Evolutionary conservation across 2,797 vertebrate genomes (phyloP), one percentile per base, ranked within the genome.

Genomic region (Micrastur ruficollis): DNA sequence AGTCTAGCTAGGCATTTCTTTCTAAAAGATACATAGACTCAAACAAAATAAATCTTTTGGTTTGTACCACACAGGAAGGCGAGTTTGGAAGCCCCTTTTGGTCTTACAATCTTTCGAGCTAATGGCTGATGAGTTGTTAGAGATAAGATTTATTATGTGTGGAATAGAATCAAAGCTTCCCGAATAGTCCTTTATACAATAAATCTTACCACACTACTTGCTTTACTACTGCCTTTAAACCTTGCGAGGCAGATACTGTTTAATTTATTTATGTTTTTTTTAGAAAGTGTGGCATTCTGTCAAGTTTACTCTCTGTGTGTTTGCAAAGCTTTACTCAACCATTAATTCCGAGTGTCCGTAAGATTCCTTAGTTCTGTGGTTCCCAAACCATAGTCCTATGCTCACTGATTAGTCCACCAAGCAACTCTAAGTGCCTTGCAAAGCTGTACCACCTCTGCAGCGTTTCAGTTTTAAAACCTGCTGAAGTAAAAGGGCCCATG

Each of bases 61-160:
- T 83, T 72, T 83, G 63, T 59, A 47, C 52, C 65, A 12, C 70
- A 19, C 58, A 40, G 58, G 59, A 68, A 90, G 88, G 19, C 65
- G 67, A 62, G 58, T 65, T 9, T 22, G 79, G 79, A 52, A 5
- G 53, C 32, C 67, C 50, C 50, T 79, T 72, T 52, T 16, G 63
- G 38, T 44, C 80, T 61, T 22, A 23, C 2, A 56, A 16, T n/a
- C 81, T 71, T 38, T 14, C 5, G 44, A 68, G 82, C 62, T 83
- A 46, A n/a, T 13, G 50, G 73, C 71, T 21, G 84, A 42, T 9
- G 88, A 91, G 80, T n/a, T 86, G 79, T 61, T 74, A 7, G 46
- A 93, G 90, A 90, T 86, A 58, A 72, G 92, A 94, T 95, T 94
- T 90, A 93, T 79, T 19, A 17, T 14, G 61, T 58, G 92, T 93